Conservation (phyloP, 2,113 vertebrate species). For the Etia nguti region DNA sequence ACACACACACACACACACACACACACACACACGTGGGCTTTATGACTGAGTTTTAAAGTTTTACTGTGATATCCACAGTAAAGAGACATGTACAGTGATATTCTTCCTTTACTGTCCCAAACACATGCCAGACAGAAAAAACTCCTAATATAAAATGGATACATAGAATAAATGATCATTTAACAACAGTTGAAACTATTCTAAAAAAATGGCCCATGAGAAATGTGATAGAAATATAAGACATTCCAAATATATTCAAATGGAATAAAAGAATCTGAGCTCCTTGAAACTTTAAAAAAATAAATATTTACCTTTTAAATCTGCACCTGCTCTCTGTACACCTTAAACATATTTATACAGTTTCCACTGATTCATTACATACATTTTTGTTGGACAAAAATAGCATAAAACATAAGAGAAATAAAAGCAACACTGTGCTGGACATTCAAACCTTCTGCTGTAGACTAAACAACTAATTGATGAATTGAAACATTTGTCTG, state of each 20-base stretch:
- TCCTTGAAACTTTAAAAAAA: fast-evolving
- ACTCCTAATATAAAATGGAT: neutral
- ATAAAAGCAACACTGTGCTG: neutral
- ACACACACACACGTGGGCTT: neutral
- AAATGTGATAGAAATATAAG: neutral
- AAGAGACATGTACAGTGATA: no score
- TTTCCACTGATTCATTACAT: neutral
- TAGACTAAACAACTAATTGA: neutral
- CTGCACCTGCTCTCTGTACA: neutral
- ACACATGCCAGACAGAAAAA: neutral
- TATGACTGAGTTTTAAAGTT: neutral
- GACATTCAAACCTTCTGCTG: neutral
- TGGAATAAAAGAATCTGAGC: neutral
- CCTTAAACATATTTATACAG: fast-evolving
- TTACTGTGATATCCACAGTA: neutral
- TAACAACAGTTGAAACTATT: fast-evolving
- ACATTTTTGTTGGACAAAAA: no score
- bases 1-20: no score
- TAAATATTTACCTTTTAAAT: neutral
- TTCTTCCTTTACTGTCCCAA: neutral
- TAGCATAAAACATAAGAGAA: neutral
- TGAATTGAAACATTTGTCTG: neutral
- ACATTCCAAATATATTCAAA: neutral
- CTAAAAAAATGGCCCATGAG: neutral
- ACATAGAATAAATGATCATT: fast-evolving